Conservation (phyloP, 2,888 invertebrate species). For the Sphaerolaimus hirsutus region DNA sequence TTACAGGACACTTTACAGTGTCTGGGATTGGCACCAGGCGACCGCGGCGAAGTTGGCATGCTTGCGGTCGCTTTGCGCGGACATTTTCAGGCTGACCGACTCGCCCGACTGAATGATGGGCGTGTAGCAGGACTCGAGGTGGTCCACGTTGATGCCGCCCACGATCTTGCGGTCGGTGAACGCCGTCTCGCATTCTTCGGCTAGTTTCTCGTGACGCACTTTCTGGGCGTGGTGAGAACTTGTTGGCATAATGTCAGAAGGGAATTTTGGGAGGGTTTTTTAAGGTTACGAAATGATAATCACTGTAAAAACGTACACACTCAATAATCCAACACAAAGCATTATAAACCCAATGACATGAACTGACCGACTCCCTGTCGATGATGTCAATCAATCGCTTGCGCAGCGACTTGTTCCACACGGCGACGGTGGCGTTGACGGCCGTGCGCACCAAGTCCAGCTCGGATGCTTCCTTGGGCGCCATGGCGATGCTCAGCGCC, state of each 20-base stretch:
- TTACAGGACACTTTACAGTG: no score
- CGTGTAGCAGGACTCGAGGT: conserved; percentile 87
- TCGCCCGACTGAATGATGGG: conserved; percentile 97
- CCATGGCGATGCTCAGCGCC: conserved; percentile 59
- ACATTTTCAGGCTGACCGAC: conserved; percentile 87
- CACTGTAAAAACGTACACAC: background rate
- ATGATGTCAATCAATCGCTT: conserved; percentile 96
- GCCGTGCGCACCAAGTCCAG: conserved; percentile 70
- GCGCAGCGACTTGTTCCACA: conserved; percentile 67
- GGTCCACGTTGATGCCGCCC: conserved; percentile 51
- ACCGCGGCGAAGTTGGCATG: background rate
- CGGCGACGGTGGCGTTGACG: conserved; percentile 66
- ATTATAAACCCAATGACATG: background rate
- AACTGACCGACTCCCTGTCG: conserved; percentile 46
- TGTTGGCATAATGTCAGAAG: no score
- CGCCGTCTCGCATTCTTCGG: conserved; percentile 76
- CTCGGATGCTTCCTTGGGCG: conserved; percentile 79
- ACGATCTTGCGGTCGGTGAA: conserved; percentile 87
- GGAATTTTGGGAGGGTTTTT: no score
- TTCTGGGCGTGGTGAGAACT: conserved; percentile 39
- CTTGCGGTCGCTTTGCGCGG: conserved; percentile 40
- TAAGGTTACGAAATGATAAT: no score
- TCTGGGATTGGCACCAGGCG: no score
- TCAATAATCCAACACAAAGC: background rate
- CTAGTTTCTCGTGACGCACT: conserved; percentile 77